Evolutionary conservation across 2,888 invertebrate genomes (phyloP).

Genomic region (Eristalinus sepulchralis): DNA sequence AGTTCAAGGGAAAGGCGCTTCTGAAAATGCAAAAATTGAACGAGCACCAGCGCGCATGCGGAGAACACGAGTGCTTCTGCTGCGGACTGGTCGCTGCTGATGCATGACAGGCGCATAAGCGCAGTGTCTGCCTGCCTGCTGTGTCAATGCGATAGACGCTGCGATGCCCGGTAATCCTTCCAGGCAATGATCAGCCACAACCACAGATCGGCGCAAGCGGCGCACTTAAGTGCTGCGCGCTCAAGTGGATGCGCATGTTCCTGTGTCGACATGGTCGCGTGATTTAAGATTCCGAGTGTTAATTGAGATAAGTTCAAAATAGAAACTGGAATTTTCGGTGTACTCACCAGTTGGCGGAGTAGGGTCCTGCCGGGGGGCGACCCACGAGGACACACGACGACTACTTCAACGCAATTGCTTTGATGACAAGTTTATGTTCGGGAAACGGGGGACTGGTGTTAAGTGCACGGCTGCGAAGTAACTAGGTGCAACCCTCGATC

Average conservation of each 20-base stretch:
- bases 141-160: conserved; percentile 49
- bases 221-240: conserved; percentile 64
- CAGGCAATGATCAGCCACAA: conserved; percentile 33
- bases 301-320: conserved; percentile 73
- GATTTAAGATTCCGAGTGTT: conserved; percentile 73
- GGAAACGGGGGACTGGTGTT: conserved; percentile 25
- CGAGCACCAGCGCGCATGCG: conserved; percentile 37
- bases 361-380: conserved; percentile 38
- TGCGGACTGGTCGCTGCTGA: conserved; percentile 11
- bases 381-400: background rate
- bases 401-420: conserved; percentile 60
- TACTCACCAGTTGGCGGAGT: background rate
- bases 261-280: conserved; percentile 72
- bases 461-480: conserved; percentile 25
- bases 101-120: conserved; percentile 34
- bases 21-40: conserved; percentile 65
- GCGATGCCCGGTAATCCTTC: conserved; percentile 50
- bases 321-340: conserved; percentile 66
- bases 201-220: conserved; percentile 11
- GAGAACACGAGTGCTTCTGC: conserved; percentile 48
- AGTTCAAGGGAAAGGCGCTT: conserved; percentile 13
- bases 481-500: conserved; percentile 36
- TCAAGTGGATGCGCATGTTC: conserved; percentile 71
- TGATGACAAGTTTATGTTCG: conserved; percentile 68
- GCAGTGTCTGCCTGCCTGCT: conserved; percentile 46